Evolutionary conservation across 2,797 vertebrate species (phyloP), one percentile per base, ranked within the genome.

Genomic region (Alca torda): DNA sequence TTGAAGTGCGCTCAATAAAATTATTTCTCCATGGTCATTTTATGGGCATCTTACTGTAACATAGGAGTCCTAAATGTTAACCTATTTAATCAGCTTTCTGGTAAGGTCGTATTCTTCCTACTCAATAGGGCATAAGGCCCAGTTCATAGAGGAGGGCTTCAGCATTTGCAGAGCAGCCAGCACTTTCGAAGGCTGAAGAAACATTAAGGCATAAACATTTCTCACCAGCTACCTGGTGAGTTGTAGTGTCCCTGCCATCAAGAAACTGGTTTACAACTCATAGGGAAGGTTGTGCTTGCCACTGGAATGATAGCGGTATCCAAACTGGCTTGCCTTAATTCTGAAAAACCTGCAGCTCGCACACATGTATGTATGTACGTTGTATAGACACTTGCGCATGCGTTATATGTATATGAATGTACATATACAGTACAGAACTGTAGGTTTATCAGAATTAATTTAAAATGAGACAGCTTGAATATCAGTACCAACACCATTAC

Each of bases 341-440:
- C 61, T 63, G 28, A 50, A 80, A 50, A 86, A n/a, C 28, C 30
- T 50, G 50, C 76, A 76, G 28, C 67, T 90, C 46, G 31, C 53
- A 33, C 14, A 24, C 9, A 2, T 12, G 4, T 1, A 3, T 16
- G 21, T 25, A 35, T 11, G 23, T 60, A 25, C n/a, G 8, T n/a
- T 18, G 2, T 46, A 12, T 23, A 61, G 28, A 43, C 17, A 43
- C 35, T 50, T 35, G 19, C 2, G 15, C 37, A 16, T 6, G 19
- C 19, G 31, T 46, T 79, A 6, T 18, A 45, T 33, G 25, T 57
- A 26, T 18, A 41, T 80, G 68, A 72, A 45, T 73, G 16, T 60
- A 59, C 37, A 16, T 33, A 11, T 14, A 41, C 23, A 37, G 26
- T 37, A 84, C 24, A 57, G 67, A 69, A 65, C 48, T 61, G 24